Base-by-base conservation (phyloP, 2,113 vertebrate genomes). In the Trogon surrucura region DNA sequence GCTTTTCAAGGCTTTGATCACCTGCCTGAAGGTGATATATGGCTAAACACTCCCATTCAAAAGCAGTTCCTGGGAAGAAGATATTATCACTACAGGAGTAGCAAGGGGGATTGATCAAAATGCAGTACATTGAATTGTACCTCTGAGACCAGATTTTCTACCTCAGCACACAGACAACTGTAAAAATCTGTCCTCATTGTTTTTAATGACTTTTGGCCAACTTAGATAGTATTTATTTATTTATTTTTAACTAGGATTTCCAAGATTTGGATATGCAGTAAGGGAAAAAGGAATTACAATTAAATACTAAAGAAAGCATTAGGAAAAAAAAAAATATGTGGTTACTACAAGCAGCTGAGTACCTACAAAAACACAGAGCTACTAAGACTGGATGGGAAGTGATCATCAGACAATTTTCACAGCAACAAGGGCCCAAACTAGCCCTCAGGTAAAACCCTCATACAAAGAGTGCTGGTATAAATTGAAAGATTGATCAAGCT, bases 1-100 rank as follows among this genome's bases (percentile, higher is more conserved):
- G 85, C 79, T 96, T 95, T 95, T 88, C 70, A 93, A 94, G 75
- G 41, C 84, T 97, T 91, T 97, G 95, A 96, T 96, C 69, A 79
- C 89, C 80, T 90, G 60, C 85, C 82, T 95, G 88, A 93, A 92
- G 89, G 75, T 92, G 93, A 91, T 96, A 65, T 26, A 66, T 62
- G 73, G 93, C 86, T 93, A 96, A 96, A 94, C 48, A 41, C 36
- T 65, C 50, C 47, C 65, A 94, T 93, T 45, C 82, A 95, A 95
- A 95, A 80, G 73, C 91, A 94, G 86, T 71, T 83, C 47, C 83
- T 88, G 38, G 61, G 89, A 92, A 48, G 5, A 80, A 47, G 81
- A 95, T 51, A 87, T 30, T 78, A 94, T 72, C 86, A 71, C 57
- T 44, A 65, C 78, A 58, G 73, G 64, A 80, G 75, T n/a, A 79